Base-by-base conservation (phyloP, 2,888 invertebrate genomes). In the Ormyrus nitidulus region DNA sequence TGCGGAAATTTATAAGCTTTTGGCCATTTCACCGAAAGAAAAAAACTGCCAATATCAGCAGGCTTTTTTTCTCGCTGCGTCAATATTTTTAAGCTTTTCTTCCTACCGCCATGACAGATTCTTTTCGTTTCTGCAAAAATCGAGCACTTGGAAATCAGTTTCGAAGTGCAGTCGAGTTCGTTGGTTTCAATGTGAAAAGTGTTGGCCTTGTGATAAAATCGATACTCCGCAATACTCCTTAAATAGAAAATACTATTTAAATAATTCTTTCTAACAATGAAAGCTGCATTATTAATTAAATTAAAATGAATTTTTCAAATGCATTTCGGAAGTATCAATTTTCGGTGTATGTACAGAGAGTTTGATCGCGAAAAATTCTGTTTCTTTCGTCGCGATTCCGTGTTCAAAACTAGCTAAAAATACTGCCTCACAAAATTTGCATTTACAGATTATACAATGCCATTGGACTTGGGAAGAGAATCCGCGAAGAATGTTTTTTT, bases 401-500 rank as follows among this genome's bases (percentile, higher is more conserved):
- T 13, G 11, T 72, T 19, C 6, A 59, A 51, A 59, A 54, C 54
- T 53, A 46, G 5, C 46, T 48, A 44, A 46, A 34, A 64, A 5
- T 72, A 53, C n/a, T 54, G n/a, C 54, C 64, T 61, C n/a, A 10
- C 44, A 51, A 51, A 34, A 73, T 64, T 62, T 54, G 54, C 71
- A n/a, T 65, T 5, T 73, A 73, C 65, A 64, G 64, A 72, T 61
- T 72, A 53, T 62, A 53, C 61, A 61, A 51, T 71, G 44, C 44
- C 62, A 73, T 73, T 73, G 62, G 53, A 73, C 51, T 64, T 54
- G 53, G 62, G 62, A 73, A 64, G 54, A 49, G 48, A 53, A 73
- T 62, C 56, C 64, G 48, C 49, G 44, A 68, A 53, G 34, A 34
- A 34, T 34, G 34, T 34, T 34, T 4, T 34, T 58, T n/a, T 66